Base-by-base conservation (phyloP, 2,113 vertebrate species). In the Pagrus major region DNA sequence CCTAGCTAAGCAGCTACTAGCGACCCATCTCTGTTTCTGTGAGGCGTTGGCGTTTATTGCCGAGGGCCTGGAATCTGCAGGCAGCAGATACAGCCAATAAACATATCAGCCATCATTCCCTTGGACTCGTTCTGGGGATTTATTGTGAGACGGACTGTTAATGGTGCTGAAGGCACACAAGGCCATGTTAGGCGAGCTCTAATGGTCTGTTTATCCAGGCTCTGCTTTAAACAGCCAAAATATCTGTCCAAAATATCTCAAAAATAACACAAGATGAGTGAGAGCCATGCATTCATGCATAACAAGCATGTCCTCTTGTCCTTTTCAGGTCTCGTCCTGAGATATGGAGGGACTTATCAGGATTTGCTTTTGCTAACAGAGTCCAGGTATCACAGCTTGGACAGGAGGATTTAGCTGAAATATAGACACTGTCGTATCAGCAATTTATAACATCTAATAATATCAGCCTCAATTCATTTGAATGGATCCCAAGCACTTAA, bases 81-180 rank as follows among this genome's bases (percentile, higher is more conserved):
- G 87, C 90, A 27, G 87, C 80, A 92, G 94, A 95, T 94, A 94
- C 86, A 75, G 91, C 92, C 91, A 93, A 93, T 91, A 92, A 93
- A 94, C 86, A 93, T 83, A 92, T 92, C 90, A 88, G 91, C 83
- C 89, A 88, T 92, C 89, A 68, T 86, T 92, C 78, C 77, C 89
- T 69, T 69, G 83, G 84, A 91, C 63, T 42, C 61, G 18, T 81
- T 76, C 71, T 29, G 69, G 33, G 82, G 90, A 93, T 94, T 93
- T 93, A 94, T 85, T 69, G 75, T 71, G 60, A 88, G 82, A 87
- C 42, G 61, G 67, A 37, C 78, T 35, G 74, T 87, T 85, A 90
- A 77, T 63, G 31, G 72, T 63, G 63, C 44, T 61, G 60, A 76
- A 89, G 81, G 71, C 89, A 73, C 86, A 89, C 82, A 85, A 65